Evolutionary conservation across 2,797 vertebrate genomes (phyloP).

Genomic region (Tinamus major): DNA sequence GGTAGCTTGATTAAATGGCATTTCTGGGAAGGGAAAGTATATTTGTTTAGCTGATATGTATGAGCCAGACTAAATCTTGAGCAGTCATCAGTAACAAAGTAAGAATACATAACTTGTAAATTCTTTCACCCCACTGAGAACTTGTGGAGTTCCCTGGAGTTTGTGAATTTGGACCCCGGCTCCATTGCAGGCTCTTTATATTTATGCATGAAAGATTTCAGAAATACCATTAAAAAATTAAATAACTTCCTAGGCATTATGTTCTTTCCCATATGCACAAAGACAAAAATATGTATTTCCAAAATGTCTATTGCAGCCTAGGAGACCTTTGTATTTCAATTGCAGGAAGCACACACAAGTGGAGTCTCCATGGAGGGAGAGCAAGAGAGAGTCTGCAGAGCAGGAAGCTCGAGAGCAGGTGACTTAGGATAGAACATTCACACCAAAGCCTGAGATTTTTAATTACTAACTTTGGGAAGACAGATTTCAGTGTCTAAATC

Average conservation of each 20-base stretch:
- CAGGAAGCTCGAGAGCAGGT: not conserved
- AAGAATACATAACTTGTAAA: not conserved
- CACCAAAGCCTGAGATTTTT: not conserved
- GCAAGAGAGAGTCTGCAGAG: not conserved
- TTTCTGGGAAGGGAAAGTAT: not conserved
- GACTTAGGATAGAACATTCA: not conserved
- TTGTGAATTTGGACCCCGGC: not conserved
- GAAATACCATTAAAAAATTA: not conserved
- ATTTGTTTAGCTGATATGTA: not conserved
- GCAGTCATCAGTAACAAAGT: not conserved
- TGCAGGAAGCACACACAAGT: not conserved
- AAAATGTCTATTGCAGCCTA: slow-evolving; percentile 10
- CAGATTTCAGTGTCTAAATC: not conserved
- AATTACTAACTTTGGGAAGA: not conserved
- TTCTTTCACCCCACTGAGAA: not conserved
- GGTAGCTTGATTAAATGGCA: not conserved
- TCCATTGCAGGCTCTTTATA: not conserved
- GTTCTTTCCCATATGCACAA: not conserved
- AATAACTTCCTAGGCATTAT: slow-evolving; percentile 21
- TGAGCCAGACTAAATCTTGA: not conserved
- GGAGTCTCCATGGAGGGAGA: not conserved
- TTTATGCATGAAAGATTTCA: slow-evolving; percentile 20
- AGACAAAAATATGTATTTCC: not conserved
- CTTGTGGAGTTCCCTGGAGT: not conserved
- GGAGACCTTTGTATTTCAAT: not conserved